These are phyloP conservation scores for Beroe ovata DNA, from an alignment of 37 sponge, comb jelly and placozoan species.

Conservation along the genomic window DNA sequence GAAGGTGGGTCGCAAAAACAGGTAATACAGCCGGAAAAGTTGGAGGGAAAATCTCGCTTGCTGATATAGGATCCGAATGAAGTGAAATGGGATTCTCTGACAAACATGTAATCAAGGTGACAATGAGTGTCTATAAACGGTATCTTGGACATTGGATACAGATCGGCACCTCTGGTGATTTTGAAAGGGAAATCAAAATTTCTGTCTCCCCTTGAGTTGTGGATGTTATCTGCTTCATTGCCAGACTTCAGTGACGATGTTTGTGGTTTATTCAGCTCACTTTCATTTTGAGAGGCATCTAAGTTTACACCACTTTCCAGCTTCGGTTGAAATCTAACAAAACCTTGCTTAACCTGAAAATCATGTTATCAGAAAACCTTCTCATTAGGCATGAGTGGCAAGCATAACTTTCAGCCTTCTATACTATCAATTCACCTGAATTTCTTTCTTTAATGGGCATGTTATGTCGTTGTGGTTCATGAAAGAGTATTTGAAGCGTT, in stretches of 20 bases:
- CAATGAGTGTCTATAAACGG: constrained; percentile 52
- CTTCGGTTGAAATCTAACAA: neutral
- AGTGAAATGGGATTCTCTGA: neutral
- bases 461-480: too few species aligned
- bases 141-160: neutral
- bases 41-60: constrained; percentile 16
- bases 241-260: neutral
- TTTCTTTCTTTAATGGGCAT: too few species aligned
- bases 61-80: constrained; percentile 1
- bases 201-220: too few species aligned
- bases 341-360: neutral
- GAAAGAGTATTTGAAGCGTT: too few species aligned
- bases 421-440: too few species aligned
- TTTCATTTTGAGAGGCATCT: too few species aligned
- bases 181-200: neutral
- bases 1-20: constrained; percentile 45
- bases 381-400: too few species aligned
- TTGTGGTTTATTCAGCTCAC: neutral
- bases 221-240: too few species aligned
- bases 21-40: constrained; percentile 30
- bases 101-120: constrained; percentile 26
- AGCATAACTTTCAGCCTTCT: too few species aligned
- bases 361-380: too few species aligned
- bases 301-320: too few species aligned
- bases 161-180: neutral